Conservation (phyloP, 2,113 vertebrate species). For the Regulus satrapa region DNA sequence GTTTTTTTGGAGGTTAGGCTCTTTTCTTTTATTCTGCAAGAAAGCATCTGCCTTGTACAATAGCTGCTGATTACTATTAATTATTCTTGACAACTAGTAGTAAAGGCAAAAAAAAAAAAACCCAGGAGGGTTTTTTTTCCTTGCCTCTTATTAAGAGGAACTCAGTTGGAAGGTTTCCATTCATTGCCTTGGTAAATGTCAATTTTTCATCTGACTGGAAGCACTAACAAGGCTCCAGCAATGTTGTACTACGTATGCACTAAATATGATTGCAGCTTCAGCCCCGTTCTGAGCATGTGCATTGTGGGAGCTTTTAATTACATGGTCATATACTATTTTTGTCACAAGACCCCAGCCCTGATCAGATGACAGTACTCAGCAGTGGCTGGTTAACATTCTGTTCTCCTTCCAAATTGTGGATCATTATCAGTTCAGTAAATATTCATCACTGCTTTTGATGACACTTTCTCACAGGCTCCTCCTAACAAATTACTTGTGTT, state of each 20-base stretch:
- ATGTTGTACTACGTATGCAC: background rate
- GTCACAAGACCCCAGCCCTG: background rate
- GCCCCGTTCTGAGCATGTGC: background rate
- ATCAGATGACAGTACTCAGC: background rate
- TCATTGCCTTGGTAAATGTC: background rate
- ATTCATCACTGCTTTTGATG: background rate
- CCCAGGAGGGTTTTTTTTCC: background rate
- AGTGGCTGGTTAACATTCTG: background rate
- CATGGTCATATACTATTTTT: background rate
- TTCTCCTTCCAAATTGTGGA: background rate
- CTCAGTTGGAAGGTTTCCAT: background rate
- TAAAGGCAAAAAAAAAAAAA: background rate
- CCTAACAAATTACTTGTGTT: background rate
- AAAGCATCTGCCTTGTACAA: background rate
- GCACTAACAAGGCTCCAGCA: background rate
- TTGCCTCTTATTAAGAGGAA: background rate
- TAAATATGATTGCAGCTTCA: background rate
- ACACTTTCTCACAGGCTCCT: background rate
- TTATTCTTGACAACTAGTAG: background rate
- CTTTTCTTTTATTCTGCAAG: background rate
- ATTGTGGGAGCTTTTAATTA: background rate
- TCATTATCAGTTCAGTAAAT: background rate
- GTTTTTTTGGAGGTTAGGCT: background rate
- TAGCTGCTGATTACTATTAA: background rate
- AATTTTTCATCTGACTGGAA: conserved; percentile 2